phyloP scores from a whole-genome alignment of 2,113 vertebrate genomes.

The Melanocharis versteri region DNA sequence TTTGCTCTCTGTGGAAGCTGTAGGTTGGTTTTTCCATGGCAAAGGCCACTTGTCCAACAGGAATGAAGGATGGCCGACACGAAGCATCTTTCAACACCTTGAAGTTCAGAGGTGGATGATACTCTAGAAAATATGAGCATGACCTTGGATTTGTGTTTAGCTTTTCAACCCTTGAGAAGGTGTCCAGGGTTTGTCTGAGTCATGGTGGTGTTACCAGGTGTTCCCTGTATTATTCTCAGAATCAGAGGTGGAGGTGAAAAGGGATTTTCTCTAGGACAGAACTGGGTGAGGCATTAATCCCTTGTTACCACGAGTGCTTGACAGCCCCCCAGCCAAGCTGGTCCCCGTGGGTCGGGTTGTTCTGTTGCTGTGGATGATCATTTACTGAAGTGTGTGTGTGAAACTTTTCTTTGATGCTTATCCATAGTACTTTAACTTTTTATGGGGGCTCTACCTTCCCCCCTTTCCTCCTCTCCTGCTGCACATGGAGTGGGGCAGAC shows the following conservation, averaged over 20 bases:
- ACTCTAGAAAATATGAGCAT: background rate
- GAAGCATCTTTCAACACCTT: background rate
- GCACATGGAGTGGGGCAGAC: background rate
- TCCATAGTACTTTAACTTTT: background rate
- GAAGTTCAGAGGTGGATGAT: background rate
- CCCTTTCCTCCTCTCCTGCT: background rate
- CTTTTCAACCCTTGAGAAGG: background rate
- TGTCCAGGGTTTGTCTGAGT: background rate
- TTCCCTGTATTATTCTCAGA: background rate
- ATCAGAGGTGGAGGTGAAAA: background rate
- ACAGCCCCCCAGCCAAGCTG: background rate
- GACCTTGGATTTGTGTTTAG: background rate
- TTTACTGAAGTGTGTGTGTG: background rate
- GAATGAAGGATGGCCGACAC: background rate
- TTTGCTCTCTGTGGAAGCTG: background rate
- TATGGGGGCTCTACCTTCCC: background rate
- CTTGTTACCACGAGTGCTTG: background rate
- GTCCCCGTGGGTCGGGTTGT: background rate
- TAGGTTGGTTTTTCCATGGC: background rate
- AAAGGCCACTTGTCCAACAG: background rate
- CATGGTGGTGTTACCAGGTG: background rate
- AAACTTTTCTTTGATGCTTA: background rate
- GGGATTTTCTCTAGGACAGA: background rate
- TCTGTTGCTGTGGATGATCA: background rate
- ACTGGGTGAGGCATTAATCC: background rate